Percentiles rank a stretch among this genome's conserved stretches.
Conservation (phyloP, 92 coral and sea anemone genomes). For the Isaurus tuberculatus region DNA sequence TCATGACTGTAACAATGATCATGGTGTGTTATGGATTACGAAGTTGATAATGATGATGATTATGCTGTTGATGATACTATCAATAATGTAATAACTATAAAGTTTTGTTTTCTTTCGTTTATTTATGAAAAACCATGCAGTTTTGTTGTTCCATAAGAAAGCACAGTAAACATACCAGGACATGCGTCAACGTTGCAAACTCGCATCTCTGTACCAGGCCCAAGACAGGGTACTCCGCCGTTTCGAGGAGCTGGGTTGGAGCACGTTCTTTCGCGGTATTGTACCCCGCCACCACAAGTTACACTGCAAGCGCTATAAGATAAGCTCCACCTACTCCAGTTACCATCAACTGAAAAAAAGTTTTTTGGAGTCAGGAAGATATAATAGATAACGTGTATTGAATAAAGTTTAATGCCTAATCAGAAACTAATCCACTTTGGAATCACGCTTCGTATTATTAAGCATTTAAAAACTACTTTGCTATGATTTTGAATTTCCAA, state of each 20-base stretch:
- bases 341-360: slow-evolving; percentile 23
- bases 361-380: not conserved
- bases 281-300: slow-evolving; percentile 31
- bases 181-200: slow-evolving; percentile 36
- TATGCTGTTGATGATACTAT: too few species aligned
- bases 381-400: not conserved
- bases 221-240: slow-evolving; percentile 43
- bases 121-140: too few species aligned
- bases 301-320: slow-evolving; percentile 17
- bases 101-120: too few species aligned
- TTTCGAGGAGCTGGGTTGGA: slow-evolving; percentile 41
- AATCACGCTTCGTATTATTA: too few species aligned
- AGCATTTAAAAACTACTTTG: too few species aligned
- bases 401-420: too few species aligned
- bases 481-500: too few species aligned
- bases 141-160: not conserved
- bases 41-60: too few species aligned
- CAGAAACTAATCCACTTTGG: too few species aligned
- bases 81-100: too few species aligned
- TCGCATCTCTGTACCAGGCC: slow-evolving; percentile 28
- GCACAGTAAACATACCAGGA: not conserved
- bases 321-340: slow-evolving; percentile 28
- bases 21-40: too few species aligned
- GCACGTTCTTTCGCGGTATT: slow-evolving; percentile 29
- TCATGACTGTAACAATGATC: too few species aligned